Percentiles rank a stretch among this genome's conserved stretches.
Evolutionary conservation across 2,888 invertebrate species (phyloP).

Genomic region (Drosophila sordidapex): DNA sequence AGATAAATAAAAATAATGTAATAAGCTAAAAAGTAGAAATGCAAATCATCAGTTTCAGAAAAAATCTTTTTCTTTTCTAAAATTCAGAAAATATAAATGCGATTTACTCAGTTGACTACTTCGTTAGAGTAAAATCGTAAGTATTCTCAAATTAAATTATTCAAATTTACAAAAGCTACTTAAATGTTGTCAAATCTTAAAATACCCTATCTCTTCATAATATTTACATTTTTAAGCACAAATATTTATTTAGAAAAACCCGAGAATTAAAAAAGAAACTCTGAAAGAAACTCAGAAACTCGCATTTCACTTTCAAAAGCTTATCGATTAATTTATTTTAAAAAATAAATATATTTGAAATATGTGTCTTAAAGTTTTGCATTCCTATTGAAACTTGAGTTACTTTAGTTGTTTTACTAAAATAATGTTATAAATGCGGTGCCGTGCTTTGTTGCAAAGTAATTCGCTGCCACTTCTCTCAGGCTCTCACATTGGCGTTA

Average conservation of each 20-base stretch:
- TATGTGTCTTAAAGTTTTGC: neutral
- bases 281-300: neutral
- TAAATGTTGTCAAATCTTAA: neutral
- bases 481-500: constrained; percentile 8
- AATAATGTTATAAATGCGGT: neutral
- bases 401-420: neutral
- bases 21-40: neutral
- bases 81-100: neutral
- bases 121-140: neutral
- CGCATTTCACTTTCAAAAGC: neutral
- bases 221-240: neutral
- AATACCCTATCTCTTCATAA: neutral
- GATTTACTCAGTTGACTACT: neutral
- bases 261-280: neutral
- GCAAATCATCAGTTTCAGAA: accelerated
- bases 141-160: neutral
- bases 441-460: neutral
- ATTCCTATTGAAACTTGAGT: neutral
- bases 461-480: neutral
- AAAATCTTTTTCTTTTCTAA: neutral
- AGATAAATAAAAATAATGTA: neutral
- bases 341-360: neutral
- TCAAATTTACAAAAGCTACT: too few relatives aligned
- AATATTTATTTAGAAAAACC: neutral
- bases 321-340: too few relatives aligned